Evolutionary conservation across 2,797 vertebrate genomes (phyloP), one percentile per base, ranked within the genome.

Genomic region (Glossophaga mutica): DNA sequence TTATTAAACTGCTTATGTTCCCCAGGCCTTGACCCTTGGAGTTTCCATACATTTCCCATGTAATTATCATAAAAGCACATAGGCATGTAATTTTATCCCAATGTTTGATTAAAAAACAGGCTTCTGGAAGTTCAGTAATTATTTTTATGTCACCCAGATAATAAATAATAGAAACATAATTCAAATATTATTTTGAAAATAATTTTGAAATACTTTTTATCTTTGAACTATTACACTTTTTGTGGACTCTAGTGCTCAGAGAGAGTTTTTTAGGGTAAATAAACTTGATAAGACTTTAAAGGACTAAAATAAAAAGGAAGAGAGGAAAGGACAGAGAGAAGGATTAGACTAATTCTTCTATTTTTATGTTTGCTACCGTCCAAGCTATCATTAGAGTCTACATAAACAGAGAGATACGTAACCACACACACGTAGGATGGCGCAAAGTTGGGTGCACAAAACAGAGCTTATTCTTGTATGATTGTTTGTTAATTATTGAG

Each of bases 231-330:
- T 9, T 52, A 57, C 3, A 32, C 15, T 89, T 62, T 48, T 29
- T 32, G 11, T 73, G 37, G 14, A 86, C 11, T 55, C 15, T 32
- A 34, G 7, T 62, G 1, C 29, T 91, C 24, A 78, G 8, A n/a
- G 6, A 73, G 76, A 19, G 4, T 15, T 37, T 93, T 86, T 85
- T 57, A 46, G 12, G 39, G 55, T 0, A 5, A n/a, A 50, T 34
- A 89, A 84, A 37, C n/a, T 84, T 95, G 59, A 5, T 68, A 90
- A 76, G 46, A 90, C 11, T 74, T 93, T 81, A 74, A 87, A 85
- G n/a, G 8, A 85, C 11, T 84, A 48, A 82, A 77, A 12, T 22
- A 29, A n/a, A 34, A 34, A 92, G 2, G 2, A 5, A 42, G 9
- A 19, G 4, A 78, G n/a, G 34, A 24, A 65, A 44, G 44, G 3